These are phyloP conservation scores for Haemorhous mexicanus DNA, from an alignment of 2,113 vertebrate genomes.

Conservation along the genomic window DNA sequence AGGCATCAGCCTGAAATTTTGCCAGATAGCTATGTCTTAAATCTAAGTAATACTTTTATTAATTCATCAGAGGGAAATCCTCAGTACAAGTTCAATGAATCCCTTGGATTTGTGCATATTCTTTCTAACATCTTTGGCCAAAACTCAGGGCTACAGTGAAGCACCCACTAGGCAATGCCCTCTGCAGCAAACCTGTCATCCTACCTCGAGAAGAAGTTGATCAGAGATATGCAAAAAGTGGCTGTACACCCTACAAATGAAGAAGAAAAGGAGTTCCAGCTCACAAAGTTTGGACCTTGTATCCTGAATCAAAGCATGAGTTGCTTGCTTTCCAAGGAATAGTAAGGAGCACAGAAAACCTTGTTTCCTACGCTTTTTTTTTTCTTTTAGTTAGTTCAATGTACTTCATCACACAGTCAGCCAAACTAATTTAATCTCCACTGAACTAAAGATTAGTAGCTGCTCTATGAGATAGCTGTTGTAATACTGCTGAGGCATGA, in stretches of 20 bases:
- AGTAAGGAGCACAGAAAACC: background rate
- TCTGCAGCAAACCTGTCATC: background rate
- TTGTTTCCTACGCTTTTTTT: background rate
- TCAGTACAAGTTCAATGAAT: background rate
- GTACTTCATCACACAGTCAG: background rate
- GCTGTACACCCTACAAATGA: background rate
- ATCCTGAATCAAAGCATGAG: background rate
- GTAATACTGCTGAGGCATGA: background rate
- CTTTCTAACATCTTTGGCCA: background rate
- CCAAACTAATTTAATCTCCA: background rate
- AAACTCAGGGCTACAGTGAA: background rate
- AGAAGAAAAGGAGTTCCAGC: background rate
- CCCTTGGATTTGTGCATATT: background rate
- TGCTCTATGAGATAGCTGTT: background rate
- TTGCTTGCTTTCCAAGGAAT: background rate
- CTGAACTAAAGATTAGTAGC: background rate
- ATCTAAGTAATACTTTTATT: background rate
- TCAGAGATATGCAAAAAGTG: background rate
- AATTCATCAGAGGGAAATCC: background rate
- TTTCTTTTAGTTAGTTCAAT: background rate
- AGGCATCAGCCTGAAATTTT: background rate
- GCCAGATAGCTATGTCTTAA: background rate
- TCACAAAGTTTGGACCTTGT: background rate
- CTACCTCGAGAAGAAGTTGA: background rate
- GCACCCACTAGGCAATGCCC: background rate